Base-by-base conservation (phyloP, 1,140 invertebrate genomes). In the Sweltsa coloradensis region DNA sequence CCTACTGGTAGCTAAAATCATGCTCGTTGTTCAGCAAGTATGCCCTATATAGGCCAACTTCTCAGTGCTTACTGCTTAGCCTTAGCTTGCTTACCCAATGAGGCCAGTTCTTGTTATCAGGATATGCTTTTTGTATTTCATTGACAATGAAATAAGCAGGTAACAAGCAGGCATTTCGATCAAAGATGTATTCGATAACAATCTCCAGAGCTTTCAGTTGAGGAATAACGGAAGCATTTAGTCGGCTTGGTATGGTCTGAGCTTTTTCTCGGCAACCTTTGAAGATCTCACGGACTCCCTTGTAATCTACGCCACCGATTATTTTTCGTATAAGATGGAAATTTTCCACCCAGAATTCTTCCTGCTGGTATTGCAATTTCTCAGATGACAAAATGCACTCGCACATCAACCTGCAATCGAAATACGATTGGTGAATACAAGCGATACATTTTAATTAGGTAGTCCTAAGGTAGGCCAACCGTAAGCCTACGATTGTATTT, bases 41-140 rank as follows among this genome's bases (percentile, higher is more conserved):
- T n/a, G n/a, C n/a, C n/a, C n/a, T n/a, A n/a, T n/a, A n/a, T n/a
- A n/a, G n/a, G n/a, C n/a, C n/a, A n/a, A n/a, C n/a, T n/a, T n/a
- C n/a, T n/a, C n/a, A n/a, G n/a, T n/a, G n/a, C n/a, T n/a, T n/a
- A n/a, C n/a, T n/a, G n/a, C n/a, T n/a, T n/a, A n/a, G n/a, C n/a
- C n/a, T n/a, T n/a, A n/a, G n/a, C n/a, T n/a, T n/a, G n/a, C 64
- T 70, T 76, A 88, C 85, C 91, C 92, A 96, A 67, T 96, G 91
- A 25, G 89, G 89, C 76, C 83, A 88, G 45, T 75, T 75, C 55
- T 73, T 78, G 58, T 84, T 80, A 56, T 90, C 80, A 27, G 85
- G 81, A 66, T 84, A 89, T 24, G 81, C 76, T 68, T 96, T 89
- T 43, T 87, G 79, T 54, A 97, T 83, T 70, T 97, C 92, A 67